Conservation (phyloP, 2,797 vertebrate genomes). For the Hippocampus kuda region DNA sequence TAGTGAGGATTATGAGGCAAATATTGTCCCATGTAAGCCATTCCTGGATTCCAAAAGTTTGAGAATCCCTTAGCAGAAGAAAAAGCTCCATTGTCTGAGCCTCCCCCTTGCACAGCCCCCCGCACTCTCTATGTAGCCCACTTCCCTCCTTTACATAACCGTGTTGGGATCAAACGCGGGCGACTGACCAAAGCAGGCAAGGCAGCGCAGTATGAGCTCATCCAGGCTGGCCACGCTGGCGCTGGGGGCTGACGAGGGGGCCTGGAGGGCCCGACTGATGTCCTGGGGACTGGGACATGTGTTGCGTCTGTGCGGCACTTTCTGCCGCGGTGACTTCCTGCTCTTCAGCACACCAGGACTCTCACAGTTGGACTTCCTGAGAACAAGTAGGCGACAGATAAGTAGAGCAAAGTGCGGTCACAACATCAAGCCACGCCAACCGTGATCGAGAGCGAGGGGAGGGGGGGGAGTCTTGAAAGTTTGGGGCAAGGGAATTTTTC, state of each 20-base stretch:
- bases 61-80: slow-evolving; percentile 14
- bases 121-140: not conserved
- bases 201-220: slow-evolving; percentile 80
- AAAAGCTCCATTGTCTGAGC: slow-evolving; percentile 59
- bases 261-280: slow-evolving; percentile 76
- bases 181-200: slow-evolving; percentile 78
- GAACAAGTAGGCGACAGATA: not conserved
- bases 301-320: slow-evolving; percentile 69
- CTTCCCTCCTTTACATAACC: slow-evolving; percentile 51
- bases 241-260: slow-evolving; percentile 59
- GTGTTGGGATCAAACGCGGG: slow-evolving; percentile 24
- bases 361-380: slow-evolving; percentile 72
- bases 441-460: not conserved
- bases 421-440: not conserved
- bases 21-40: not conserved
- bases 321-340: slow-evolving; percentile 37
- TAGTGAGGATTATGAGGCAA: not conserved
- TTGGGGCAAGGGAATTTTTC: not conserved
- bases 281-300: slow-evolving; percentile 84
- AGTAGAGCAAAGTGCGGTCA: not conserved
- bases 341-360: slow-evolving; percentile 47
- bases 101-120: slow-evolving; percentile 11
- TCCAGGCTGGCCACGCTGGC: slow-evolving; percentile 73
- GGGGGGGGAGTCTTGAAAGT: not conserved
- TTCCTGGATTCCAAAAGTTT: not conserved